phyloP scores from a whole-genome alignment of 2,888 invertebrate species.

The Protonemura montana region DNA sequence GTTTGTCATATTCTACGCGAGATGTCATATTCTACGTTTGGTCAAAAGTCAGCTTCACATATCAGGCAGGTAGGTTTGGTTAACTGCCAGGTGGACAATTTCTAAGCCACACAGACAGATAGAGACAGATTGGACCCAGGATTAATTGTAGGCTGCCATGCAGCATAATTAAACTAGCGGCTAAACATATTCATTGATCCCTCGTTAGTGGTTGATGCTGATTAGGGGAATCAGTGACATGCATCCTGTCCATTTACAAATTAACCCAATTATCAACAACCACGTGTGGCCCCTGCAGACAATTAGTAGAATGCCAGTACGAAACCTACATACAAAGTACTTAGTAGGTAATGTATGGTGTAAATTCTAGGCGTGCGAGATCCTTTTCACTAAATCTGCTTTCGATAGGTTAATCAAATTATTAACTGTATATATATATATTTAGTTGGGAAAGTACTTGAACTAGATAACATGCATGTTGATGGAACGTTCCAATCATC shows the following conservation, averaged over 20 bases:
- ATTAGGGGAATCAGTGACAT: constrained; percentile 32
- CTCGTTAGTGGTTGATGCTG: constrained; percentile 41
- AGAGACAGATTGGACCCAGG: neutral
- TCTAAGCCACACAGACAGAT: neutral
- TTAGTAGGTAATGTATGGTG: neutral
- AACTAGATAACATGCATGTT: no score
- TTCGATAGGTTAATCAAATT: no score
- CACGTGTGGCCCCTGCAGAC: neutral
- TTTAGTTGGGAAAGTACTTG: no score
- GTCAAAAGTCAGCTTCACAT: no score
- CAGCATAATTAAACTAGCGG: neutral
- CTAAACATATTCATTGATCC: constrained; percentile 10
- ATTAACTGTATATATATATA: no score
- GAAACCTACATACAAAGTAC: neutral
- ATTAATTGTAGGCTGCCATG: neutral
- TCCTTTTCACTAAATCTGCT: no score
- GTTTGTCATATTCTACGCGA: no score
- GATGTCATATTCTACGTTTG: no score
- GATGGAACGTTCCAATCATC: no score
- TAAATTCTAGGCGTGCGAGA: neutral
- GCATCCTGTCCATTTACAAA: constrained; percentile 20
- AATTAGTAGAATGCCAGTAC: neutral
- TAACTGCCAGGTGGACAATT: neutral
- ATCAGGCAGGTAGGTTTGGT: neutral
- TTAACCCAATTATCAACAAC: neutral